Evolutionary conservation across 2,797 vertebrate species (phyloP).

Genomic region (Geotrypetes seraphini): DNA sequence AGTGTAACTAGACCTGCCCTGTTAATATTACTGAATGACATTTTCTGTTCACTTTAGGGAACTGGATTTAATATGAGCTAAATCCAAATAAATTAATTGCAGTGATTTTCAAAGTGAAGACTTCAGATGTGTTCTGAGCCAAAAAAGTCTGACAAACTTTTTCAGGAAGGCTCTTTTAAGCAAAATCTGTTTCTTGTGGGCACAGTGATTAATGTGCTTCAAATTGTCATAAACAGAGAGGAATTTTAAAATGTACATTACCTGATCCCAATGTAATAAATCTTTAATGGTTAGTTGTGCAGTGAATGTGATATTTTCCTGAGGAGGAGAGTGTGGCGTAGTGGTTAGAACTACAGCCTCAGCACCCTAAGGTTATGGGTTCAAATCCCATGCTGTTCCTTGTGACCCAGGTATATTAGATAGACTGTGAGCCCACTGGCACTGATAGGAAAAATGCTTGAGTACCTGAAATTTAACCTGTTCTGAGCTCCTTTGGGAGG

Average conservation of each 20-base stretch:
- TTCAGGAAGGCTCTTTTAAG: constrained; percentile 7
- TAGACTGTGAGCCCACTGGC: no score
- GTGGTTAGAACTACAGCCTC: no score
- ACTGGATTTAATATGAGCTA: constrained; percentile 47
- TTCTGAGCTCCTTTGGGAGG: no score
- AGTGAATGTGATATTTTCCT: constrained; percentile 48
- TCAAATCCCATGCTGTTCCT: no score
- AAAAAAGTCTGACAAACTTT: neutral
- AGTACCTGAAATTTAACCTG: no score
- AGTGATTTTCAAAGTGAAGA: constrained; percentile 21
- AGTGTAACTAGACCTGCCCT: constrained; percentile 53
- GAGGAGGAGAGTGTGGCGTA: constrained; percentile 47
- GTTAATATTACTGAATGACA: constrained; percentile 47
- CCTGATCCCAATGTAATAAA: constrained; percentile 56
- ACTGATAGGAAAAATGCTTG: no score
- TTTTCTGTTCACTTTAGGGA: constrained; percentile 47
- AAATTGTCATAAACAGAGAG: constrained; percentile 50
- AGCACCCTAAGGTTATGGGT: no score
- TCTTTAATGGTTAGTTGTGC: constrained; percentile 34
- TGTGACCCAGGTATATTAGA: no score
- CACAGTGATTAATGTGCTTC: constrained; percentile 57
- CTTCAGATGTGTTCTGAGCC: constrained; percentile 16
- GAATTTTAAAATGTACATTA: constrained; percentile 27
- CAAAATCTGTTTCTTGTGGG: constrained; percentile 35
- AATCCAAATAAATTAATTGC: no score